Percentiles rank a stretch among this genome's conserved stretches.
phyloP scores from a whole-genome alignment of 2,797 vertebrate species.

The Erethizon dorsatum region DNA sequence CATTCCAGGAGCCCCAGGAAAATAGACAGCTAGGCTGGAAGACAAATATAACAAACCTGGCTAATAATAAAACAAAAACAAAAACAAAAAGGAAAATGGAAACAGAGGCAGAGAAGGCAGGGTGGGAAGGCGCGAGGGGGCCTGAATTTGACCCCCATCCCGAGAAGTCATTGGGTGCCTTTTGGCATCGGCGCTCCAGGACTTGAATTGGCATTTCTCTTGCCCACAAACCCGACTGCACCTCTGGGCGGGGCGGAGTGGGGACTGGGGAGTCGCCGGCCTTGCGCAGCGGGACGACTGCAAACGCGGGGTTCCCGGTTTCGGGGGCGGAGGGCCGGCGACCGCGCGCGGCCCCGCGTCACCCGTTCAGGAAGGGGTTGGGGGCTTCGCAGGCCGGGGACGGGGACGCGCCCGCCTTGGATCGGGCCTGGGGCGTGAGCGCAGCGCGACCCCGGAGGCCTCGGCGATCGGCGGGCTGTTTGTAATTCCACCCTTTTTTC shows the following conservation, averaged over 20 bases:
- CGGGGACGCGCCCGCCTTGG: conserved; percentile 83
- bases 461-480: conserved; percentile 94
- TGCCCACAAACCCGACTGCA: neutral
- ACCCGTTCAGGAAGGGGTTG: neutral
- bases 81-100: neutral
- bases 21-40: neutral
- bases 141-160: neutral
- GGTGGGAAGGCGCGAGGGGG: neutral
- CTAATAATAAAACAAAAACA: neutral
- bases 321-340: neutral
- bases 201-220: neutral
- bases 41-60: neutral
- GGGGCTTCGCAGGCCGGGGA: neutral
- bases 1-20: neutral
- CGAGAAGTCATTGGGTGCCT: neutral
- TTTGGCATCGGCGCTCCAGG: neutral
- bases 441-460: conserved; percentile 87
- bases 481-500: conserved; percentile 96
- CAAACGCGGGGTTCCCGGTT: neutral
- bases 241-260: neutral
- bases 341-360: neutral
- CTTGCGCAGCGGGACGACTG: neutral
- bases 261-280: neutral
- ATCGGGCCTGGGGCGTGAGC: conserved; percentile 86
- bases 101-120: neutral